Percentiles rank a stretch among this genome's conserved stretches.
These are phyloP conservation scores for Bos indicus DNA, from an alignment of 2,113 vertebrate genomes.

Conservation along the genomic window DNA sequence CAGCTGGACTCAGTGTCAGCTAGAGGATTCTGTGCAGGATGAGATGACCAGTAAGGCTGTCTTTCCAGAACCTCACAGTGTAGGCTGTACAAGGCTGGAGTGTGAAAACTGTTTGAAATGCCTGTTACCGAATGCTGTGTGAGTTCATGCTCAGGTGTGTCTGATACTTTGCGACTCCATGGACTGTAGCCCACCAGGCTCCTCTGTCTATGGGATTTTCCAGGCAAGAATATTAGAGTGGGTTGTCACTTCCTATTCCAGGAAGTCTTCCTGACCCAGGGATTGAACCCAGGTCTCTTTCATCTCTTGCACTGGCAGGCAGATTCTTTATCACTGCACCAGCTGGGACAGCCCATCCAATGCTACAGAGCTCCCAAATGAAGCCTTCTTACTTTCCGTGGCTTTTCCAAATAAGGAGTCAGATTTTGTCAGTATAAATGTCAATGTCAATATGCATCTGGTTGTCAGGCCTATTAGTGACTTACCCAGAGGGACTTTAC, in stretches of 20 bases:
- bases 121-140: neutral
- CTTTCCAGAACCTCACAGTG: no score
- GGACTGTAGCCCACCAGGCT: neutral
- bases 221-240: neutral
- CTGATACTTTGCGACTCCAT: neutral
- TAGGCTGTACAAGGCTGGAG: neutral
- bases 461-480: neutral
- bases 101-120: neutral
- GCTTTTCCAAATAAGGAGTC: neutral
- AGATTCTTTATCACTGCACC: neutral
- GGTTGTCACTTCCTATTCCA: neutral
- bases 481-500: neutral
- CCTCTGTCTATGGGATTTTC: neutral
- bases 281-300: neutral
- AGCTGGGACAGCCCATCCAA: neutral
- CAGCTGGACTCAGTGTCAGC: fast-evolving
- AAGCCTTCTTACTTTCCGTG: neutral
- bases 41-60: neutral
- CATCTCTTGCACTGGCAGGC: neutral
- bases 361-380: neutral
- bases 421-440: neutral
- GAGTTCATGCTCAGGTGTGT: neutral
- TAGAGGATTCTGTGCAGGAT: fast-evolving
- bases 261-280: neutral
- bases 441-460: neutral